These are phyloP conservation scores for Vulpes ferrilata DNA, from an alignment of 2,113 vertebrate species.

Conservation along the genomic window DNA sequence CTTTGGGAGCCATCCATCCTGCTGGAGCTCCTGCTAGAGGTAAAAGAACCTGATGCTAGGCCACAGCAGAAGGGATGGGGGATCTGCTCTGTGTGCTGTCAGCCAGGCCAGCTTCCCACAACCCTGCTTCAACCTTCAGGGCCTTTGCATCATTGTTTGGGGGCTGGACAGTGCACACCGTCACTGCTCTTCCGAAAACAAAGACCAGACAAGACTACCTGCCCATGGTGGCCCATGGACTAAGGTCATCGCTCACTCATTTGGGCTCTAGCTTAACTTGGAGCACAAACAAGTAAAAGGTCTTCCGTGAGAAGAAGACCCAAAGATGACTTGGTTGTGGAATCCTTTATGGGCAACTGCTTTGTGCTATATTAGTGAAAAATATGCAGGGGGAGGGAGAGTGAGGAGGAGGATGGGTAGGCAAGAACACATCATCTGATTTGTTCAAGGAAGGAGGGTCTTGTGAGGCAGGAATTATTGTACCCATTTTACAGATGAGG, in stretches of 20 bases:
- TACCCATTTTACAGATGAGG: slow-evolving; percentile 8
- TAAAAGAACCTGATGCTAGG: background rate
- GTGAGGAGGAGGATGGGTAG: background rate
- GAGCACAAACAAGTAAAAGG: background rate
- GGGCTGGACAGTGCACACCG: background rate
- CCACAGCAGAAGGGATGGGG: too few species aligned
- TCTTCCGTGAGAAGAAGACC: background rate
- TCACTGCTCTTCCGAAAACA: accelerated
- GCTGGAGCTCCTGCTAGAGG: background rate
- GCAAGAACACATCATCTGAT: background rate
- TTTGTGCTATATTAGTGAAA: background rate
- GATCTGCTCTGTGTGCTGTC: too few species aligned
- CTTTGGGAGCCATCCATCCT: background rate
- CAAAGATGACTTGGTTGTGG: background rate
- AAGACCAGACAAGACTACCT: background rate
- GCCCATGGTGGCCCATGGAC: accelerated
- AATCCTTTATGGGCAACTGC: background rate
- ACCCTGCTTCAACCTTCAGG: background rate
- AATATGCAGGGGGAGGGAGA: background rate
- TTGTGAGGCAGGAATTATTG: background rate
- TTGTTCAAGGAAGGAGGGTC: slow-evolving; percentile 11
- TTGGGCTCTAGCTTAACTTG: background rate
- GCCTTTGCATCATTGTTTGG: background rate
- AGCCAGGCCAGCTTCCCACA: background rate
- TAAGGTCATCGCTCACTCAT: accelerated